Percentiles rank a stretch among this genome's conserved stretches.
phyloP scores from a whole-genome alignment of 2,797 vertebrate species.

The Streptopelia turtur region DNA sequence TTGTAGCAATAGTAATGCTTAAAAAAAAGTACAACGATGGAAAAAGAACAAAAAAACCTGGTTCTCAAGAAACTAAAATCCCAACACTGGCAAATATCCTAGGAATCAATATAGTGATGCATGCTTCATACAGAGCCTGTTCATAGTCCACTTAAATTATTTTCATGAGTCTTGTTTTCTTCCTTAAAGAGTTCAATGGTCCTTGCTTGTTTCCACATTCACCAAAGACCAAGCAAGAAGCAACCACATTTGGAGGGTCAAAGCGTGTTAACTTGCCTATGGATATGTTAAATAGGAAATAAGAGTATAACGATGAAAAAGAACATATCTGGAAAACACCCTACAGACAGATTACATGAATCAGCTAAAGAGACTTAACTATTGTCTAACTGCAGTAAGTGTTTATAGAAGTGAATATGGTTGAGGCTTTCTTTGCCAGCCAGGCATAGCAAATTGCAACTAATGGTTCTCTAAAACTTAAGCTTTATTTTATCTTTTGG shows the following conservation, averaged over 20 bases:
- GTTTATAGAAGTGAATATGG: neutral
- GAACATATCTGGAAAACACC: neutral
- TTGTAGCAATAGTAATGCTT: neutral
- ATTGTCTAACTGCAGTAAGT: conserved; percentile 4
- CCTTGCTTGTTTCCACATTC: neutral
- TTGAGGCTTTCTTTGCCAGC: neutral
- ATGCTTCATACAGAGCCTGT: neutral
- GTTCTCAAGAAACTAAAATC: neutral
- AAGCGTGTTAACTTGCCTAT: neutral
- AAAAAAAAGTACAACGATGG: neutral
- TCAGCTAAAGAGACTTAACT: neutral
- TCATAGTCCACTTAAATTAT: neutral
- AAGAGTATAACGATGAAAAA: neutral
- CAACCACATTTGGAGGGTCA: neutral
- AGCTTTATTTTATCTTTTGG: neutral
- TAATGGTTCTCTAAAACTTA: neutral
- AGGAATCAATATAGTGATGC: neutral
- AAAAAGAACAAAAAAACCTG: fast-evolving
- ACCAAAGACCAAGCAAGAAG: neutral
- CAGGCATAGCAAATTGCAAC: neutral
- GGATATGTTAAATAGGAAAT: neutral
- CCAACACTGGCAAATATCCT: neutral
- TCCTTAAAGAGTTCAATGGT: neutral
- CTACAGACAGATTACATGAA: neutral
- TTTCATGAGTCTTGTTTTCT: neutral